These are phyloP conservation scores for Heterodera filipjevi DNA, from an alignment of 2,888 invertebrate species.

Conservation along the genomic window DNA sequence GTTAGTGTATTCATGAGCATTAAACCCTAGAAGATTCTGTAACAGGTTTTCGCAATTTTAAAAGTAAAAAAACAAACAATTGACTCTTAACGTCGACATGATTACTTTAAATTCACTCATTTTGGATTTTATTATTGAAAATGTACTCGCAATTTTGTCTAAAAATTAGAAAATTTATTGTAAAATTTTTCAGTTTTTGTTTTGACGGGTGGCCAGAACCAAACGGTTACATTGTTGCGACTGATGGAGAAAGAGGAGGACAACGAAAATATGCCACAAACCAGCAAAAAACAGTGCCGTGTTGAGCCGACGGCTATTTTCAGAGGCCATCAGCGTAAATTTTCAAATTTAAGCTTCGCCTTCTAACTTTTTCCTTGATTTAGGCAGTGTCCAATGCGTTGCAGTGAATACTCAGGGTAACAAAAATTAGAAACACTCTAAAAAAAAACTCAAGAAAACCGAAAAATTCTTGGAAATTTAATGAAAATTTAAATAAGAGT, in stretches of 20 bases:
- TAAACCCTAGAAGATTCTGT: too few relatives aligned
- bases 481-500: too few relatives aligned
- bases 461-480: too few relatives aligned
- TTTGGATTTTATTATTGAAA: too few relatives aligned
- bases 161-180: too few relatives aligned
- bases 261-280: not conserved
- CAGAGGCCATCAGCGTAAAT: conserved; percentile 82
- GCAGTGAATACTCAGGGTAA: conserved; percentile 75
- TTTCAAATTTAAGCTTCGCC: not conserved
- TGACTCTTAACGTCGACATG: too few relatives aligned
- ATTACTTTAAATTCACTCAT: too few relatives aligned
- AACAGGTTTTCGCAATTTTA: too few relatives aligned
- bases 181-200: conserved; percentile 31
- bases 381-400: conserved; percentile 80
- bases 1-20: too few relatives aligned
- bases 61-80: too few relatives aligned
- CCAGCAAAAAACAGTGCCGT: not conserved
- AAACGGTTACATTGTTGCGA: conserved; percentile 46
- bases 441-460: too few relatives aligned
- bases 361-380: not conserved
- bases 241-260: conserved; percentile 24
- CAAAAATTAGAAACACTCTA: not conserved
- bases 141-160: too few relatives aligned
- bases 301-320: conserved; percentile 78
- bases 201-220: conserved; percentile 54